Evolutionary conservation across 2,797 vertebrate genomes (phyloP).

Genomic region (Scomberomorus guttatus): DNA sequence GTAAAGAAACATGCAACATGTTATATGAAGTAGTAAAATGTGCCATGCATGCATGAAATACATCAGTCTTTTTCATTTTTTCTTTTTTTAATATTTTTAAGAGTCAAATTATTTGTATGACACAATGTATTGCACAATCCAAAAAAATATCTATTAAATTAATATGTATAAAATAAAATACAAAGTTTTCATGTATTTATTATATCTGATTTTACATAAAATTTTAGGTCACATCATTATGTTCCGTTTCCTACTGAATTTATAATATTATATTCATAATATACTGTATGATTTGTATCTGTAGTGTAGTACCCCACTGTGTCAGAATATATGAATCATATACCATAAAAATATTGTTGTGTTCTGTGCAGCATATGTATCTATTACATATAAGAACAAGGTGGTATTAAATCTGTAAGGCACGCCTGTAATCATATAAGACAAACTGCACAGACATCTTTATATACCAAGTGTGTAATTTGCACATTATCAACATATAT

Average conservation of each 20-base stretch:
- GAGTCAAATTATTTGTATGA: not conserved
- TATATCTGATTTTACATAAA: not conserved
- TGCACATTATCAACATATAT: not conserved
- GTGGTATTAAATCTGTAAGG: too few species aligned
- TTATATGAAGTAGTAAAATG: not conserved
- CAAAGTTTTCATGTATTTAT: not conserved
- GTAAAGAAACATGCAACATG: not conserved
- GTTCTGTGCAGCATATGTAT: too few species aligned
- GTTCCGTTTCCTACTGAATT: not conserved
- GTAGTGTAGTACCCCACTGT: not conserved
- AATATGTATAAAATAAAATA: not conserved
- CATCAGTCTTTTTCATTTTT: not conserved
- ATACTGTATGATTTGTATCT: not conserved
- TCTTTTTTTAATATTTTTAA: not conserved
- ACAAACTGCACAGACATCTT: not conserved
- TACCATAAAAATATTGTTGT: too few species aligned
- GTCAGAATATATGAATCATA: too few species aligned
- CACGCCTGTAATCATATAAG: slow-evolving; percentile 1
- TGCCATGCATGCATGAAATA: not conserved
- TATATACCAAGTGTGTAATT: not conserved
- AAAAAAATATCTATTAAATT: not conserved
- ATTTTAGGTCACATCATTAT: not conserved
- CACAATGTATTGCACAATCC: not conserved
- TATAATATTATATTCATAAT: not conserved
- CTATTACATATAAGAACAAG: too few species aligned